Evolutionary conservation across 1,140 invertebrate species (phyloP).

Genomic region (Plectrocnemia conspersa): DNA sequence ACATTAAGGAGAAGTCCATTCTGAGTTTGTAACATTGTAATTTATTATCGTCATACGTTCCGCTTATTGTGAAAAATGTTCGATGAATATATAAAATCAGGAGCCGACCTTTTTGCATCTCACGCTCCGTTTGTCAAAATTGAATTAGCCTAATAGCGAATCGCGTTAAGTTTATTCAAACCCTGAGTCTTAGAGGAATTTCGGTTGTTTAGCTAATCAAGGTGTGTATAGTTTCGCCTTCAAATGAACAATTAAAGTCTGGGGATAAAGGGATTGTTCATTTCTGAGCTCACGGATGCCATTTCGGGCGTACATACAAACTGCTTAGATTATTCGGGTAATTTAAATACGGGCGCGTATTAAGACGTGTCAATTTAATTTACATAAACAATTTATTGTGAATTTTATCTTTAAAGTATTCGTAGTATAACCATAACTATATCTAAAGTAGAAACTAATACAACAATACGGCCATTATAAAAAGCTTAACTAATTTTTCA

Average conservation of each 20-base stretch:
- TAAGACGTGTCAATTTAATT: too few species aligned
- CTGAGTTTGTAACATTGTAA: constrained; percentile 1
- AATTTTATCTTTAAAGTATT: too few species aligned
- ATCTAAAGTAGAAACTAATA: too few species aligned
- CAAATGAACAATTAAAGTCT: constrained; percentile 33
- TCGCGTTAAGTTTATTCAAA: constrained; percentile 5
- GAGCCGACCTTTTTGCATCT: neutral
- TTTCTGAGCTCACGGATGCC: constrained; percentile 11
- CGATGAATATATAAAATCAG: neutral
- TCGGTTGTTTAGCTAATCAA: constrained; percentile 24
- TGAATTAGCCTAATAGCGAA: neutral
- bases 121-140: too few species aligned
- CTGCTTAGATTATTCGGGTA: too few species aligned
- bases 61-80: neutral
- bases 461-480: too few species aligned
- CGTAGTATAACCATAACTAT: too few species aligned
- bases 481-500: too few species aligned
- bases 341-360: too few species aligned
- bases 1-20: constrained; percentile 17
- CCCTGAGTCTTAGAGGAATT: constrained; percentile 17
- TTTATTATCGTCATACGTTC: constrained; percentile 11
- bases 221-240: constrained; percentile 27
- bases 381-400: too few species aligned
- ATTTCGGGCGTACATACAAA: too few species aligned
- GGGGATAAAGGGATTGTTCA: constrained; percentile 31